Evolutionary conservation across 2,113 vertebrate genomes (phyloP).

Genomic region (Sinosuthora webbiana): DNA sequence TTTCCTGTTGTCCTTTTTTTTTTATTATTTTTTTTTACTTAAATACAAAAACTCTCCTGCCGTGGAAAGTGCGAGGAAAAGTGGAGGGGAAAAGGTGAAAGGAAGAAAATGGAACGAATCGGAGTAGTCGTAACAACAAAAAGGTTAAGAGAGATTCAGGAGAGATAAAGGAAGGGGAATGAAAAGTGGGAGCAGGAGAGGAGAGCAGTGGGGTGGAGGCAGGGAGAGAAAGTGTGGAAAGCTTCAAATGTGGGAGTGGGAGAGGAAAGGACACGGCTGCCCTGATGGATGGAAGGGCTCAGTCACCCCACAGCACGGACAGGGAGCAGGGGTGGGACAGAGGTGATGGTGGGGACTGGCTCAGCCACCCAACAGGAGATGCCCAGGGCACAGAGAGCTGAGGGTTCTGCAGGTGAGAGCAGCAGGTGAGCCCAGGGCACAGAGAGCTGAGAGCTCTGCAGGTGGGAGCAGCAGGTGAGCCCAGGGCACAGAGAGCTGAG

Average conservation of each 20-base stretch:
- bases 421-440: too few relatives aligned
- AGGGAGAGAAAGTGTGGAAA: neutral
- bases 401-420: too few relatives aligned
- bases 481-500: too few relatives aligned
- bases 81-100: neutral
- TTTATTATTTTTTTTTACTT: neutral
- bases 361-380: neutral
- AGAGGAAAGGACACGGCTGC: neutral
- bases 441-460: too few relatives aligned
- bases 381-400: neutral
- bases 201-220: neutral
- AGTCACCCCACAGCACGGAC: fast-evolving
- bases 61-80: neutral
- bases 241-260: neutral
- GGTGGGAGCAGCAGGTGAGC: too few relatives aligned
- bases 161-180: neutral
- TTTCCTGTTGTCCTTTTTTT: neutral
- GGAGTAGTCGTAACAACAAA: neutral
- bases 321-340: neutral
- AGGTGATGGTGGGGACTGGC: neutral
- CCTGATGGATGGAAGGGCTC: neutral
- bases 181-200: neutral
- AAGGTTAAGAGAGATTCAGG: neutral
- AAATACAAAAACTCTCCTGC: neutral
- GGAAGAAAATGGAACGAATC: neutral